phyloP scores from a whole-genome alignment of 2,797 vertebrate genomes.

The Cirrhinus molitorella region DNA sequence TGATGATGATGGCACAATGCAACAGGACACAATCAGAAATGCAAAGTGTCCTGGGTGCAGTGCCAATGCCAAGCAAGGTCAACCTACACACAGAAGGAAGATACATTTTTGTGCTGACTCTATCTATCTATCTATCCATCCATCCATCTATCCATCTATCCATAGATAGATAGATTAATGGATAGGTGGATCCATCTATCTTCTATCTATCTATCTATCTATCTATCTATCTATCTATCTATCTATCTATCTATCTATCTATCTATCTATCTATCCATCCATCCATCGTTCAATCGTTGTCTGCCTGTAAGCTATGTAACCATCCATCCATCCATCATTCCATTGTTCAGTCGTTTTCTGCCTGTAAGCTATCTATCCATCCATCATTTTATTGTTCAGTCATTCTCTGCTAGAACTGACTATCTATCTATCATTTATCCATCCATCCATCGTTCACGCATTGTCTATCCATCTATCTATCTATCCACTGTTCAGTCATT shows the following conservation, averaged over 20 bases:
- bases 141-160: not conserved
- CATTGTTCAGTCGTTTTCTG: too few relatives aligned
- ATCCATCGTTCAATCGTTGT: not conserved
- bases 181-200: too few relatives aligned
- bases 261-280: not conserved
- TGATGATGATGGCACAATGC: conserved; percentile 71
- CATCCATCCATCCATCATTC: not conserved
- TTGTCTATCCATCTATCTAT: not conserved
- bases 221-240: too few relatives aligned
- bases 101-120: too few relatives aligned
- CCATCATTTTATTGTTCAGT: too few relatives aligned
- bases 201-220: too few relatives aligned
- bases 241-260: not conserved
- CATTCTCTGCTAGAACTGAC: too few relatives aligned
- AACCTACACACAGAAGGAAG: conserved; percentile 28
- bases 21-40: conserved; percentile 81
- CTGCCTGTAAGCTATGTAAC: too few relatives aligned
- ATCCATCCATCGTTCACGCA: not conserved
- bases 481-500: not conserved
- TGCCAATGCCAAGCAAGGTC: conserved; percentile 79
- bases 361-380: too few relatives aligned
- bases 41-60: conserved; percentile 73
- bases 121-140: too few relatives aligned
- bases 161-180: too few relatives aligned
- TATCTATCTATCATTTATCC: not conserved